Conservation (phyloP, 2,797 vertebrate genomes). For the Microctenopoma lineatum region DNA sequence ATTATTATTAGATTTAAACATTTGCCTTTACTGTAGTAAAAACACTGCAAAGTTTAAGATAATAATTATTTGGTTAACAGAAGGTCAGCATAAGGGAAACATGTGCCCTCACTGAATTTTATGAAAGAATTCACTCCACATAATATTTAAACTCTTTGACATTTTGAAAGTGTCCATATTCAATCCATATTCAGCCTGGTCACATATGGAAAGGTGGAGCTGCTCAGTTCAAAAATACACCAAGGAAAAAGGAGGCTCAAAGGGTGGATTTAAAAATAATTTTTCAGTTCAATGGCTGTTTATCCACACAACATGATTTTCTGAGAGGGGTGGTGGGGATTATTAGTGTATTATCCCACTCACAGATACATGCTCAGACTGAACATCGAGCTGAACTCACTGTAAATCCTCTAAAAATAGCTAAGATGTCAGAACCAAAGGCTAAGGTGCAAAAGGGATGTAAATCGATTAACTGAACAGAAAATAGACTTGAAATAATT, state of each 20-base stretch:
- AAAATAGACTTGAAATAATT: conserved; percentile 1
- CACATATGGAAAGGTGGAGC: not conserved
- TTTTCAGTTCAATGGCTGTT: conserved; percentile 32
- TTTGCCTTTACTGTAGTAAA: too few relatives aligned
- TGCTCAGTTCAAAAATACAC: not conserved
- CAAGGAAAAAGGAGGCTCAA: conserved; percentile 9
- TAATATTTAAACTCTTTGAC: too few relatives aligned
- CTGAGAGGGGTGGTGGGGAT: conserved; percentile 13
- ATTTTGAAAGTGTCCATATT: too few relatives aligned
- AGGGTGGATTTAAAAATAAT: conserved; percentile 1
- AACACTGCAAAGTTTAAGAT: too few relatives aligned
- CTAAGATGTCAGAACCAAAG: conserved; percentile 1
- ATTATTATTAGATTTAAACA: too few relatives aligned
- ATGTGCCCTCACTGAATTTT: too few relatives aligned
- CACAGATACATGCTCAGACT: conserved; percentile 5
- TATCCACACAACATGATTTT: conserved; percentile 28
- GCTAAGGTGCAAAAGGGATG: not conserved
- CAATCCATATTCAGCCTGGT: not conserved
- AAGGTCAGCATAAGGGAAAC: too few relatives aligned
- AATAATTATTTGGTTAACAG: too few relatives aligned
- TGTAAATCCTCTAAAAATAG: conserved; percentile 9
- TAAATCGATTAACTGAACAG: not conserved
- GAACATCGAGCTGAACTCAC: conserved; percentile 9
- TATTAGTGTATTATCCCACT: conserved; percentile 34
- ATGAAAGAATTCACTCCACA: too few relatives aligned